Evolutionary conservation across 2,797 vertebrate species (phyloP), one percentile per base, ranked within the genome.

Genomic region (Paramormyrops hopkinsi): DNA sequence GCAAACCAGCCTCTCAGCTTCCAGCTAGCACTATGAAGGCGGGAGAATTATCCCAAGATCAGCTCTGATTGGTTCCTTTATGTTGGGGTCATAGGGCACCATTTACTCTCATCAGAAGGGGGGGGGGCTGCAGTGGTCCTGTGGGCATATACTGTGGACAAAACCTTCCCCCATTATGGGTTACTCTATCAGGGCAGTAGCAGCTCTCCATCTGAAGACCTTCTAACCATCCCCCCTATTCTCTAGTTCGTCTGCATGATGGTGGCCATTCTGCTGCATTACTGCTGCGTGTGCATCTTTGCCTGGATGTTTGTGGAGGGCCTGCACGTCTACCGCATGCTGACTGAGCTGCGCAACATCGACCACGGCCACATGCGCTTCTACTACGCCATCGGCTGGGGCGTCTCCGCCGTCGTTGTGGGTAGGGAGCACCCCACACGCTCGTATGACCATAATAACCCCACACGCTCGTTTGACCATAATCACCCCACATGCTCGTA

Each of bases 251-350:
- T 97, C 84, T 98, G 97, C 89, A 96, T 96, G 0, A 95, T 97
- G 89, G 95, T 96, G 2, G 97, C 97, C 93, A 97, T 98, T 91
- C 93, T 96, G 44, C 95, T 98, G 86, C 97, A 97, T 87, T 97
- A 97, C 88, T 95, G 94, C 90, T 97, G 96, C 93, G 95, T 97
- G 96, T 97, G 97, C 90, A 94, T 96, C 51, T 97, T 97, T 1
- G 96, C 97, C 0, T 98, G 97, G 97, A 96, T 97, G 92, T 97
- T 97, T 0, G 97, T 98, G 93, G 97, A 97, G 92, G 95, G 96
- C 83, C 95, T 98, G 59, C 97, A 98, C 69, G 95, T 97, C 89
- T 96, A 98, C 93, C 96, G 97, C 86, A 96, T 97, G 97, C 94
- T 97, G 91, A 97, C 96, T 0, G 97, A 98, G 95, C 94, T 94